Evolutionary conservation across 2,113 vertebrate genomes (phyloP).

Genomic region (Gymnocephalus cernua): DNA sequence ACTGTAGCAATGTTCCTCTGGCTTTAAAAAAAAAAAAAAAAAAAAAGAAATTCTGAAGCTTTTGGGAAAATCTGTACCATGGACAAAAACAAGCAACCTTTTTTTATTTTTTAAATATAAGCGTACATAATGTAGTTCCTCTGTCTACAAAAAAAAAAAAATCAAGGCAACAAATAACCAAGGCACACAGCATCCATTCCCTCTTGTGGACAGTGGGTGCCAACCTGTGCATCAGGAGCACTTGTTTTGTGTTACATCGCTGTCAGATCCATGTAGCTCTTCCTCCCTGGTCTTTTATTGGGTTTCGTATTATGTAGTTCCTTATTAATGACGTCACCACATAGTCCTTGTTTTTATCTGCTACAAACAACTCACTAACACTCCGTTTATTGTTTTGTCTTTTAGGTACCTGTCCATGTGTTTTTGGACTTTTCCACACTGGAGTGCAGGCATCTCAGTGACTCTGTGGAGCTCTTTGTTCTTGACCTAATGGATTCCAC

Average conservation of each 20-base stretch:
- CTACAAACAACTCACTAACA: neutral
- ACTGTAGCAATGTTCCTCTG: neutral
- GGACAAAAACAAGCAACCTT: neutral
- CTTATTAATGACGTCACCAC: neutral
- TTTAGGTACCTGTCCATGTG: conserved; percentile 93
- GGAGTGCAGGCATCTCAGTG: conserved; percentile 88
- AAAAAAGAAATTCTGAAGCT: no score
- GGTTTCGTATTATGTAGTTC: neutral
- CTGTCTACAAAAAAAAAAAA: neutral
- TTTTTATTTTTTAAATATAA: neutral
- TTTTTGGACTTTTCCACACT: conserved; percentile 94
- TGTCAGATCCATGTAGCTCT: neutral
- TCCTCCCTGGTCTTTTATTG: neutral
- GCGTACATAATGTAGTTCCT: neutral
- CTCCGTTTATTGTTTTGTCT: neutral
- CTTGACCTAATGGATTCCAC: conserved; percentile 93
- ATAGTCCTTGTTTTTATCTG: neutral
- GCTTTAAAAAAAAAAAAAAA: neutral
- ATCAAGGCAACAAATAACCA: neutral
- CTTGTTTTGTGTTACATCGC: neutral
- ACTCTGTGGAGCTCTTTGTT: conserved; percentile 90
- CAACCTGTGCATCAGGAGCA: neutral
- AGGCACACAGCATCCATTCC: neutral
- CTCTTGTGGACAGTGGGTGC: neutral
- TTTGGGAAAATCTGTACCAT: neutral